Conservation (phyloP, 2,113 vertebrate genomes). For the Gallinago paraguaiae region DNA sequence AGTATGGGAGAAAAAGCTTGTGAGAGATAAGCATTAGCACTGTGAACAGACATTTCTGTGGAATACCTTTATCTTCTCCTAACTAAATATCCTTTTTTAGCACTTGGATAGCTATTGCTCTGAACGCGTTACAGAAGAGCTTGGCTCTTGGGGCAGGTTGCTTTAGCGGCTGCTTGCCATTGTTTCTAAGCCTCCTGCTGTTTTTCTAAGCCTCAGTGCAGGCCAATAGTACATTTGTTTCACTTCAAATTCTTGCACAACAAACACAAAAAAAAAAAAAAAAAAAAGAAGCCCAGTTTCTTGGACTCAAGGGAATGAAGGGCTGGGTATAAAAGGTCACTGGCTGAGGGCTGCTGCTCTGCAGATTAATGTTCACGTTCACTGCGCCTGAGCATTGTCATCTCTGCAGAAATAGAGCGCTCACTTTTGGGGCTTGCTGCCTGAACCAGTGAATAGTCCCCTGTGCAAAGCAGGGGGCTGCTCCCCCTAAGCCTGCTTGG, state of each 20-base stretch:
- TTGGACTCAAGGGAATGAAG: background rate
- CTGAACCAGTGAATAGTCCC: background rate
- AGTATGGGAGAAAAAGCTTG: background rate
- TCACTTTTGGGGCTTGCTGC: rapidly evolving
- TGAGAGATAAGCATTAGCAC: background rate
- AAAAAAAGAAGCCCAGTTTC: background rate
- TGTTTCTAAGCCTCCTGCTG: slow-evolving; percentile 29
- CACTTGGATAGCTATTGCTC: background rate
- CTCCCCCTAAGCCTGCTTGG: too few relatives aligned
- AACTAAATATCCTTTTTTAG: background rate
- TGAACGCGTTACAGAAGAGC: background rate
- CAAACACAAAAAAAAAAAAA: background rate
- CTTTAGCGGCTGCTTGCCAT: background rate
- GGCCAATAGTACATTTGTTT: slow-evolving; percentile 24
- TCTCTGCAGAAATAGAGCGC: background rate
- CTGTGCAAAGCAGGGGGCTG: background rate
- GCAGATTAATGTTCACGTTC: background rate
- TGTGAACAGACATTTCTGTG: background rate
- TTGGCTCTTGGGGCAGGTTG: background rate
- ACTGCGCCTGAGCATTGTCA: background rate
- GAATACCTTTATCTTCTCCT: background rate
- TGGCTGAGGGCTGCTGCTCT: background rate
- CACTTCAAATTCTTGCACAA: background rate
- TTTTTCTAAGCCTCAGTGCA: background rate
- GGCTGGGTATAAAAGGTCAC: background rate